Evolutionary conservation across 2,113 vertebrate species (phyloP).

Genomic region (Calcarius ornatus): DNA sequence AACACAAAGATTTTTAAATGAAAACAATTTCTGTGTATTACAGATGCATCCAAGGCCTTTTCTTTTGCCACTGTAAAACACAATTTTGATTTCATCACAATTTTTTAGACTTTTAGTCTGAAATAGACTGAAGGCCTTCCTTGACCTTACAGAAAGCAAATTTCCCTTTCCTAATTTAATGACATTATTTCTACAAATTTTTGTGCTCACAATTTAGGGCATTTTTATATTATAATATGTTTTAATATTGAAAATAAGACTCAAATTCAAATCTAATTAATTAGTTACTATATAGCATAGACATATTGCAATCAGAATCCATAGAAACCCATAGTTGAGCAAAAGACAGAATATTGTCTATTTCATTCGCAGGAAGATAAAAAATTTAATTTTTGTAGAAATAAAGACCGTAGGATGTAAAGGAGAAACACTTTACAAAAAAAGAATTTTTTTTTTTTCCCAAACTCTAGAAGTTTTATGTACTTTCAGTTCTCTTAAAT

Average conservation of each 20-base stretch:
- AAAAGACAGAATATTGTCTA: background rate
- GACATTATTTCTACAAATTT: background rate
- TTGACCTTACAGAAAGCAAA: background rate
- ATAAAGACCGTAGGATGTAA: background rate
- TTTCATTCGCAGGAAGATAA: background rate
- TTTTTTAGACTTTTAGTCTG: background rate
- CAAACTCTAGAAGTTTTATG: background rate
- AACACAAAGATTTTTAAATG: background rate
- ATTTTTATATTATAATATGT: background rate
- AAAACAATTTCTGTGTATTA: background rate
- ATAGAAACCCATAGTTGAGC: background rate
- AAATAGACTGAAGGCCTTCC: background rate
- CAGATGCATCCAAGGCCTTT: background rate
- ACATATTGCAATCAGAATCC: background rate
- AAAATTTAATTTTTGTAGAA: background rate
- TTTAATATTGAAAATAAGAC: background rate
- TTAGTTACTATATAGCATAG: background rate
- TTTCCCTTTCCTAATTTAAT: background rate
- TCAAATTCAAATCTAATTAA: background rate
- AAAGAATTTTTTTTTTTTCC: rapidly evolving
- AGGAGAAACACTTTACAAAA: background rate
- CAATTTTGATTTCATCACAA: background rate
- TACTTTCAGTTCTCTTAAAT: background rate
- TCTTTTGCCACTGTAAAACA: background rate
- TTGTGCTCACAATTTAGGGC: background rate